These are phyloP conservation scores for Hypercompe scribonia DNA, from an alignment of 2,888 invertebrate genomes.

Conservation along the genomic window DNA sequence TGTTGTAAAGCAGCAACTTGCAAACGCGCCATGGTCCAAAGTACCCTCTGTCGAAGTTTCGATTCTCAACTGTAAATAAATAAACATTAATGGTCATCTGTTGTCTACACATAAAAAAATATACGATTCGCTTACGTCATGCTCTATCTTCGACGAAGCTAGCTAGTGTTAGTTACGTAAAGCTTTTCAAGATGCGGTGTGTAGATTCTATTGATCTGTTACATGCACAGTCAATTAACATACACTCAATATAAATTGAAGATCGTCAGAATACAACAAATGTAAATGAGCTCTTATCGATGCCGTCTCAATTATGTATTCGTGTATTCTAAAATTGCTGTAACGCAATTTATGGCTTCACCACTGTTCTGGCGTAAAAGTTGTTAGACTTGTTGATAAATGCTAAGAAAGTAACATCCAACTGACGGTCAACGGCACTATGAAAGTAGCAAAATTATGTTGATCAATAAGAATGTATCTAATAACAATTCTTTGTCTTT, in stretches of 20 bases:
- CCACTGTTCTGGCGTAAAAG: conserved; percentile 25
- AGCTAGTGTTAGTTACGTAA: conserved; percentile 26
- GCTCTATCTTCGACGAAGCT: conserved; percentile 1
- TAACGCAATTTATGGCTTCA: conserved; percentile 21
- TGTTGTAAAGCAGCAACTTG: conserved; percentile 92
- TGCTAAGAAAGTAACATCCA: conserved; percentile 40
- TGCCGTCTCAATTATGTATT: conserved; percentile 27
- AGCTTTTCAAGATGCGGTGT: conserved; percentile 19
- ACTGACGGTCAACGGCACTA: conserved; percentile 17
- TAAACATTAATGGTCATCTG: conserved; percentile 2
- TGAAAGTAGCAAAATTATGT: conserved; percentile 40
- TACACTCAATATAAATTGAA: conserved; percentile 20
- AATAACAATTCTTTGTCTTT: background rate
- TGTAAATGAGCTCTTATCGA: conserved; percentile 10
- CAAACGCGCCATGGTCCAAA: conserved; percentile 96
- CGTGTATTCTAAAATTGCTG: conserved; percentile 20
- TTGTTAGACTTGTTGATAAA: conserved; percentile 34
- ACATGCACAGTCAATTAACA: conserved; percentile 37
- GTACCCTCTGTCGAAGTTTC: conserved; percentile 92
- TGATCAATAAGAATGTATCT: conserved; percentile 32
- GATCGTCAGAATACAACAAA: conserved; percentile 16
- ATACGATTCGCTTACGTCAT: conserved; percentile 14
- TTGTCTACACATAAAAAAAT: background rate
- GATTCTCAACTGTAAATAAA: conserved; percentile 85
- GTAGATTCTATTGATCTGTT: conserved; percentile 17